Base-by-base conservation (phyloP, 2,888 invertebrate species). In the Fragum fragum region DNA sequence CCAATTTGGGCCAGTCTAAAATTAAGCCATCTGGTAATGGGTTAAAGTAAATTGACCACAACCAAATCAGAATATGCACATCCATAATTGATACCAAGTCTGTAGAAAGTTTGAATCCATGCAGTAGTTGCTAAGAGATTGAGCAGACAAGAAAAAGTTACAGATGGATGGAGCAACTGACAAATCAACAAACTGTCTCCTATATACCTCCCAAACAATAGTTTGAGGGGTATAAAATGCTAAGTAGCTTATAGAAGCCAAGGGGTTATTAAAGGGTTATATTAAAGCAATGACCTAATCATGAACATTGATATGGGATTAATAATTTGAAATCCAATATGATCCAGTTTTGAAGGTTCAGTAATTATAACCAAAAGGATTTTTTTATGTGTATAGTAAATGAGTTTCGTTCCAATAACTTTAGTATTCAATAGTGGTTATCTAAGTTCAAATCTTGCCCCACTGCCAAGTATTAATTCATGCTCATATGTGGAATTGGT, bases 361-460 rank as follows among this genome's bases (percentile, higher is more conserved):
- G 66, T 36, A 66, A 42, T 26, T 66, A 42, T 42, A 23, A 66
- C 42, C 42, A 42, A 66, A 66, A 66, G 66, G 21, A 66, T 1
- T 42, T 23, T 42, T 66, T 66, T 66, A 26, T 66, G 66, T 39
- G 42, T 66, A 42, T 61, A 16, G 32, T 63, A 63, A 63, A 63
- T 63, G 36, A 32, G 63, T 63, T n/a, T 63, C 63, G 63, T 63
- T 63, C 63, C 63, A 63, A 32, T 63, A 63, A 63, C 63, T 63
- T 1, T 63, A 63, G 63, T 63, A 66, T 66, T 66, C 32, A 21
- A 42, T 61, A 29, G n/a, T 23, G 6, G 7, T 42, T 66, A 66
- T 66, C 66, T 42, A 21, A 23, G 42, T 66, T 66, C 26, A 14
- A n/a, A 66, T 66, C 66, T 66, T 26, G 42, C 39, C 42, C 42